Evolutionary conservation across 2,888 invertebrate genomes (phyloP), one percentile per base, ranked within the genome.

Genomic region (Tachystola acroxantha): DNA sequence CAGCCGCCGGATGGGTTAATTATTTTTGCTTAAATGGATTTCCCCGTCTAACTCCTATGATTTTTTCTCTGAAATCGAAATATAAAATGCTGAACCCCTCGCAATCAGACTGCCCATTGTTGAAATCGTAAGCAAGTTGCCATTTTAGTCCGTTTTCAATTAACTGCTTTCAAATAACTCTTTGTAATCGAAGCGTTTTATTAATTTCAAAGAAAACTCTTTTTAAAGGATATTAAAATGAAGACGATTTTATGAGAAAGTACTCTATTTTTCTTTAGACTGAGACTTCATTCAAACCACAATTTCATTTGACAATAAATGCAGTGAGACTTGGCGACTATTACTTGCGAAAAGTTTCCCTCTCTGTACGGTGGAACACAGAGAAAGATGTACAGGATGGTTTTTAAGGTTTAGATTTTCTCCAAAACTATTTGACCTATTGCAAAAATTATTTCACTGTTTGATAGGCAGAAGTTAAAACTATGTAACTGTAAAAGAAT

Each of bases 21-120:
- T 72, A 71, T 66, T 70, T 69, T 64, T 13, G 5, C 61, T 59
- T 60, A 38, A 65, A 59, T 61, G 49, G 39, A 54, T 51, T 58
- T 34, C 6, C 45, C 34, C 42, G 31, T 39, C 35, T 7, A 19
- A 25, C 25, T 13, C n/a, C n/a, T n/a, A 6, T 1, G 5, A 33
- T 7, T 12, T 24, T 32, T 36, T 16, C n/a, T 12, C 28, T 26
- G 25, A 43, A 37, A 39, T 39, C 42, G 31, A 37, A 54, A 33
- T 10, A 14, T 33, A 39, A 36, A 36, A 56, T 52, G 45, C 37
- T 39, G 53, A 48, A 53, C 45, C 37, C 45, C 45, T 50, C 52
- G 46, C 55, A 59, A 65, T 65, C 58, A 62, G 50, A 43, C 39
- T 25, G 33, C 38, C 34, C 37, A 57, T 59, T 62, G 51, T 64